Evolutionary conservation across 2,888 invertebrate species (phyloP), one percentile per base, ranked within the genome.

Genomic region (Barypeithes pellucidus): DNA sequence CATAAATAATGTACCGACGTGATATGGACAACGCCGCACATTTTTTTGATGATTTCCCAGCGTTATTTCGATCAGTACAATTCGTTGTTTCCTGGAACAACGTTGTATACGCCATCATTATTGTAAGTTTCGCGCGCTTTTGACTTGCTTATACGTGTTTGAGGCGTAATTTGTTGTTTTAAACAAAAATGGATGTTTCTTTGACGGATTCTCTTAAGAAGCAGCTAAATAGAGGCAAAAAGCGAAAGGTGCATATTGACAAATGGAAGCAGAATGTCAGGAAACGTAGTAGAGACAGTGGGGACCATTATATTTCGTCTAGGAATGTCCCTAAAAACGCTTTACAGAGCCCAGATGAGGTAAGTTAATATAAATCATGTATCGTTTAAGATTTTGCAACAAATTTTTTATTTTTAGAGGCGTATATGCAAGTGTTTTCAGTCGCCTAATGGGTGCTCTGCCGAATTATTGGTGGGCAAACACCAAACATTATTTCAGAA

Each of bases 141-240:
- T 29, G 29, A 29, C 29, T 29, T 29, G 29, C 29, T 29, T 29
- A 29, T n/a, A 39, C 39, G 39, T 39, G 39, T 39, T 39, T n/a
- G n/a, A 39, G 39, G 39, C 1, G 39, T 39, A 39, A n/a, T 39
- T n/a, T n/a, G 39, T 39, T 39, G 39, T 39, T 39, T 39, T 12
- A 39, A n/a, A 8, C 12, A 39, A n/a, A 39, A 39, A 39, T 39
- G 39, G 39, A 39, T 39, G 45, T 45, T 14, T 9, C 14, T 45
- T 45, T 45, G 16, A 45, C 45, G 8, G 14, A 14, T 16, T 14
- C 45, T 16, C 14, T 8, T 16, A 18, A 16, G 8, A 50, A 8
- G 14, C 61, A 61, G 43, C 36, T 61, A 20, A 61, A 61, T 43
- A 61, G n/a, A 61, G 41, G 61, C 43, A 61, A 43, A 61, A 39